Conservation (phyloP, 2,797 vertebrate species). For the Leuciscus waleckii region DNA sequence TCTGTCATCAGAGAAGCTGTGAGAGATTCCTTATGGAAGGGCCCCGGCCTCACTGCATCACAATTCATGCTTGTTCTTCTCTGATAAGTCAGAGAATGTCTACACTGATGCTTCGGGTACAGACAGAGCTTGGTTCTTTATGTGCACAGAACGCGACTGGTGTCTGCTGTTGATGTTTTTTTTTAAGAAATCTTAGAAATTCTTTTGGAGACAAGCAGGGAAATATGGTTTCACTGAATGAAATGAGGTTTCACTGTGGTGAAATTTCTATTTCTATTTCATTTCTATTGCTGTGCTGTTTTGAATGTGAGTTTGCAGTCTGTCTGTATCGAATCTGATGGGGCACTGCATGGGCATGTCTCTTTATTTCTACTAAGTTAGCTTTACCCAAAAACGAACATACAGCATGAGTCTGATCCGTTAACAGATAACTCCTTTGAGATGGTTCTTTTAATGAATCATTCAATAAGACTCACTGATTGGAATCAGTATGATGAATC, state of each 20-base stretch:
- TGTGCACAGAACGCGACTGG: neutral
- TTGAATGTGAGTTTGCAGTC: neutral
- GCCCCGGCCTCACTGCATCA: conserved; percentile 21
- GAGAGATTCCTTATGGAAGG: conserved; percentile 48
- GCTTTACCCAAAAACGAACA: neutral
- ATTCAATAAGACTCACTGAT: neutral
- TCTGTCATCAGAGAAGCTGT: conserved; percentile 59
- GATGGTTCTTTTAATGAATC: neutral
- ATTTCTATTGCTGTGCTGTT: neutral
- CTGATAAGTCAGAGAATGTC: conserved; percentile 50
- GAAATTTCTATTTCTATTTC: neutral
- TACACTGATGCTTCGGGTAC: conserved; percentile 35
- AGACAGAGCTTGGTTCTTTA: conserved; percentile 51
- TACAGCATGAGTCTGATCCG: neutral
- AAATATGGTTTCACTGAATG: neutral
- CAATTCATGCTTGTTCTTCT: conserved; percentile 42
- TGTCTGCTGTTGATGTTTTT: neutral
- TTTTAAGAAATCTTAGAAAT: neutral
- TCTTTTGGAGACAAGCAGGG: neutral
- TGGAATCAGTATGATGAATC: neutral
- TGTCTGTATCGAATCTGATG: neutral
- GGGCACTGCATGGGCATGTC: neutral
- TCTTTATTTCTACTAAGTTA: neutral
- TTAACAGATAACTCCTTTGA: neutral
- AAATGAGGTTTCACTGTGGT: no score